Evolutionary conservation across 2,888 invertebrate species (phyloP).

Genomic region (Labia minor): DNA sequence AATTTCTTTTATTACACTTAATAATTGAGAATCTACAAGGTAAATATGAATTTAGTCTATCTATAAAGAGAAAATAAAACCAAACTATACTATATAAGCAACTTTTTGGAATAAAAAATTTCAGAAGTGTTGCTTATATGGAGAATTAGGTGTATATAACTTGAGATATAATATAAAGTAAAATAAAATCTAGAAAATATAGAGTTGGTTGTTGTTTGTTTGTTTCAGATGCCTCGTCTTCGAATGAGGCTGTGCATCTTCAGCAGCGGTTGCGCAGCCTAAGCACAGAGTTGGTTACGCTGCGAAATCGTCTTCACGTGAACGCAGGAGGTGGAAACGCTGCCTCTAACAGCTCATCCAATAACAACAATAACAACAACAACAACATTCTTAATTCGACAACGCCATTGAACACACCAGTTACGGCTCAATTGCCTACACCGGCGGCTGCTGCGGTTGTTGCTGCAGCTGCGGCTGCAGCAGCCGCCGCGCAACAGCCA

Average conservation of each 20-base stretch:
- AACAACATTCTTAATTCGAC: slow-evolving; percentile 16
- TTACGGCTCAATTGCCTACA: not conserved
- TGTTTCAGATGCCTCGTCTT: slow-evolving; percentile 81
- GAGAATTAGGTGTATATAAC: too few species aligned
- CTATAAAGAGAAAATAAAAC: too few species aligned
- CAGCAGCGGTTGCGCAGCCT: slow-evolving; percentile 83
- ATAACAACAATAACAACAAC: slow-evolving; percentile 20
- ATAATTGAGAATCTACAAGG: too few species aligned
- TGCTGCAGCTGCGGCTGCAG: slow-evolving; percentile 20
- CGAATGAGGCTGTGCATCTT: slow-evolving; percentile 86
- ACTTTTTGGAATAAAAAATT: too few species aligned
- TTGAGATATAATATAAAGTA: too few species aligned
- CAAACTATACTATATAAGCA: too few species aligned
- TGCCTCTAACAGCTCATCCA: slow-evolving; percentile 32
- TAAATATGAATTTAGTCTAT: too few species aligned
- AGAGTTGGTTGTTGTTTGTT: too few species aligned
- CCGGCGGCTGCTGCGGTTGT: not conserved
- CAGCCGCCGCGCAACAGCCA: slow-evolving; percentile 25
- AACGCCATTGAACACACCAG: not conserved
- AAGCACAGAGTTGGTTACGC: slow-evolving; percentile 82
- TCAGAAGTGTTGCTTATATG: too few species aligned
- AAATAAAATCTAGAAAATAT: too few species aligned
- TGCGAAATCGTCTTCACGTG: slow-evolving; percentile 80
- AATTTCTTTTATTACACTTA: too few species aligned
- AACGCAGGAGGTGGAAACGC: slow-evolving; percentile 35